Percentiles rank a stretch among this genome's conserved stretches.
These are phyloP conservation scores for Heliothis peltigera DNA, from an alignment of 2,888 invertebrate genomes.

Conservation along the genomic window DNA sequence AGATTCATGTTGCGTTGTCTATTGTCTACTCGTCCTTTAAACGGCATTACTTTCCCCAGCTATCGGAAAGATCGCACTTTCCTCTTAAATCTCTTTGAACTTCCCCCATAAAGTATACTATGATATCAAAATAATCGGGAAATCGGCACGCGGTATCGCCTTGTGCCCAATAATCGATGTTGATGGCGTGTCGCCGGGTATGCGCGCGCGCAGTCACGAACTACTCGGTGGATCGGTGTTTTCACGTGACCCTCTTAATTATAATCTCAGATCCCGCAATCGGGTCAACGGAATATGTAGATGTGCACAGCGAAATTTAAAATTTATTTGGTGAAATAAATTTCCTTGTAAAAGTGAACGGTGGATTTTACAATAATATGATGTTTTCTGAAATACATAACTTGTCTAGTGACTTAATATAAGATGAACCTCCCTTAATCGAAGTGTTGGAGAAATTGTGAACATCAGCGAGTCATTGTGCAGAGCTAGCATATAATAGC, in stretches of 20 bases:
- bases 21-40: conserved; percentile 16
- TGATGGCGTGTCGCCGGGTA: conserved; percentile 83
- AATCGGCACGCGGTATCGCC: conserved; percentile 81
- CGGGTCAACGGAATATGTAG: conserved; percentile 53
- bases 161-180: conserved; percentile 81
- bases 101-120: conserved; percentile 30
- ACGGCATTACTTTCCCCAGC: neutral
- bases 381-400: too few relatives aligned
- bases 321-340: neutral
- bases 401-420: too few relatives aligned
- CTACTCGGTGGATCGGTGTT: conserved; percentile 70
- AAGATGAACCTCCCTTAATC: neutral
- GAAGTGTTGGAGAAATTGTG: neutral
- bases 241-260: conserved; percentile 85
- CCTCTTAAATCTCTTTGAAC: conserved; percentile 13
- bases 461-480: neutral
- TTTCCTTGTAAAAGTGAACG: neutral
- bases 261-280: conserved; percentile 75
- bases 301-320: conserved; percentile 18
- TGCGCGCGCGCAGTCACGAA: conserved; percentile 82
- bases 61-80: conserved; percentile 15
- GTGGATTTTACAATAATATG: neutral
- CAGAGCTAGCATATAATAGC: neutral
- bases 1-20: neutral
- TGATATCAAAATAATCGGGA: conserved; percentile 68